Evolutionary conservation across 2,113 vertebrate genomes (phyloP).

Genomic region (Pimephales promelas): DNA sequence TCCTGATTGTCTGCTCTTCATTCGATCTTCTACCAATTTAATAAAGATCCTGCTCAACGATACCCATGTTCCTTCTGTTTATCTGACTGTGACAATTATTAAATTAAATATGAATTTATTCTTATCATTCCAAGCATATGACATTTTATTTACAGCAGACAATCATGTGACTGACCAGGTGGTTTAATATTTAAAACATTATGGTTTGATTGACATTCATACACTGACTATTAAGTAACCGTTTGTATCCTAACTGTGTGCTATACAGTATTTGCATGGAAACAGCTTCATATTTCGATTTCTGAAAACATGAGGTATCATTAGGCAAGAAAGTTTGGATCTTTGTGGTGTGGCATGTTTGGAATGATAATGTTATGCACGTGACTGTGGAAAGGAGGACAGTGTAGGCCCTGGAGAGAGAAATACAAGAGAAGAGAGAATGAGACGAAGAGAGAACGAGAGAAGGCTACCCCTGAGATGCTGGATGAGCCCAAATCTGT

Average conservation of each 20-base stretch:
- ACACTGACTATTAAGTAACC: not conserved
- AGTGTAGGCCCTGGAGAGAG: slow-evolving; percentile 11
- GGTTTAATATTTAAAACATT: not conserved
- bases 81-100: too few species aligned
- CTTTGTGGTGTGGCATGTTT: not conserved
- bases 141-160: too few species aligned
- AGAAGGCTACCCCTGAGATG: slow-evolving; percentile 31
- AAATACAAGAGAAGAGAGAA: slow-evolving; percentile 25
- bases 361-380: slow-evolving; percentile 24
- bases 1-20: too few species aligned
- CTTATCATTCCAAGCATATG: not conserved
- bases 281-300: not conserved
- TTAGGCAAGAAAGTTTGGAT: not conserved
- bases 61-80: too few species aligned
- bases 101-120: too few species aligned
- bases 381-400: slow-evolving; percentile 38
- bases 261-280: not conserved
- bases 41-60: too few species aligned
- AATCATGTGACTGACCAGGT: not conserved
- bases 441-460: slow-evolving; percentile 4
- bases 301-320: not conserved
- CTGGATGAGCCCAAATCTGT: slow-evolving; percentile 37
- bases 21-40: too few species aligned
- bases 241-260: not conserved
- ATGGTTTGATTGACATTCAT: not conserved